Evolutionary conservation across 2,797 vertebrate genomes (phyloP), one percentile per base, ranked within the genome.

Genomic region (Pangasius sanitwongsei): DNA sequence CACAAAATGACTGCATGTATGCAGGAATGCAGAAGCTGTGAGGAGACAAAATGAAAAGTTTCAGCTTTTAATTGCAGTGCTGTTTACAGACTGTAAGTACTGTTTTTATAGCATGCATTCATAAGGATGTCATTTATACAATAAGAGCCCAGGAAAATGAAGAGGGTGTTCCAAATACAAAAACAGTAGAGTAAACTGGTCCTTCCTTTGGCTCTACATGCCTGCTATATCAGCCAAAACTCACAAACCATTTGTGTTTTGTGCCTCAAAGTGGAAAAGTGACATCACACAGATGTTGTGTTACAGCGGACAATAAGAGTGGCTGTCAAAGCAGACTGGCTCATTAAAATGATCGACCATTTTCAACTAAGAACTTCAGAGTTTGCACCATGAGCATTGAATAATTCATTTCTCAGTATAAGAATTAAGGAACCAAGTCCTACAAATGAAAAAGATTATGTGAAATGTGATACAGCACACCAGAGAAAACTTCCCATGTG

Each of bases 161-260:
- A 83, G 37, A 48, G 59, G 23, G 3, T 63, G 37, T n/a, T 83
- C 59, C 81, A 44, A 41, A 16, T 57, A 16, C 53, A 81, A 69
- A 59, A 82, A 48, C 23, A 44, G 20, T 28, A 48, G 15, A 15
- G n/a, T 34, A 87, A 87, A 88, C 41, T 41, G 70, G 44, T 37
- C 74, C 18, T 61, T 13, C 6, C 89, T 92, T 83, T 83, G 28
- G 55, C 89, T 91, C 86, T 72, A 57, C 72, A 88, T 88, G 86
- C 86, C 69, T 57, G 87, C 78, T 74, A 67, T 13, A 75, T 16
- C 65, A 88, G 87, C 87, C 74, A 91, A 80, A 91, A 88, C 9
- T 67, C 37, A 9, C 23, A 44, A 18, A 18, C 18, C 28, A 82
- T 41, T 59, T 59, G 31, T 15, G 23, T n/a, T 83, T 16, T 84